phyloP scores from a whole-genome alignment of 2,888 invertebrate species.

The Sisyra nigra region DNA sequence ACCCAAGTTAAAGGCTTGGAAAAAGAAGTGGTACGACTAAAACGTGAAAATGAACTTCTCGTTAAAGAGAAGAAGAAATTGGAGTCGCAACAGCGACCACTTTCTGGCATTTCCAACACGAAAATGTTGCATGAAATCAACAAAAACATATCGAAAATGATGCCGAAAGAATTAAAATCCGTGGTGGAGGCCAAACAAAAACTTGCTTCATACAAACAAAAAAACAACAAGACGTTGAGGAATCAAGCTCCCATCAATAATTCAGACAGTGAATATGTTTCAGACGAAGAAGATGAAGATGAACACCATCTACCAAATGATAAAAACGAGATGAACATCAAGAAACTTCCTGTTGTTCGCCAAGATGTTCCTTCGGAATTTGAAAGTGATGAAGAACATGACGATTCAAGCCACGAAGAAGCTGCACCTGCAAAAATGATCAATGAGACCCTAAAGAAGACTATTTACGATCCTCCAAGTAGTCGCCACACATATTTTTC shows the following conservation, averaged over 20 bases:
- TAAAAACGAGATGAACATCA: too few relatives aligned
- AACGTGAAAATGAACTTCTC: constrained; percentile 47
- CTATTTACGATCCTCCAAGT: not conserved
- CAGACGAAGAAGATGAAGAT: too few relatives aligned
- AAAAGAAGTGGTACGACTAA: constrained; percentile 47
- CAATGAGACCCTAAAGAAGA: too few relatives aligned
- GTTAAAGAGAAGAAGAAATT: constrained; percentile 48
- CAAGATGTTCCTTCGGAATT: too few relatives aligned
- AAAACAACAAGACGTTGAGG: constrained; percentile 18
- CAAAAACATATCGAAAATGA: constrained; percentile 36
- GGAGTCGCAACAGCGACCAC: constrained; percentile 38
- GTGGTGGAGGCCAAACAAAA: too few relatives aligned
- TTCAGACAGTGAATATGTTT: too few relatives aligned
- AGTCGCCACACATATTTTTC: too few relatives aligned
- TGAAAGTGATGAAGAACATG: too few relatives aligned
- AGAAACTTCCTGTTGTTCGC: too few relatives aligned
- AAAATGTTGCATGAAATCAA: constrained; percentile 65
- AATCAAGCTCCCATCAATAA: not conserved
- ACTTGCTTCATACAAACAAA: constrained; percentile 21
- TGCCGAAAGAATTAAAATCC: constrained; percentile 11
- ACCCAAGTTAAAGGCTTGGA: constrained; percentile 58
- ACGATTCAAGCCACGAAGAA: too few relatives aligned
- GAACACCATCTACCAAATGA: too few relatives aligned
- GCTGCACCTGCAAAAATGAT: too few relatives aligned
- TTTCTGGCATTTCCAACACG: constrained; percentile 42